Conservation (phyloP, 2,888 invertebrate genomes). For the Epirrita christyi region DNA sequence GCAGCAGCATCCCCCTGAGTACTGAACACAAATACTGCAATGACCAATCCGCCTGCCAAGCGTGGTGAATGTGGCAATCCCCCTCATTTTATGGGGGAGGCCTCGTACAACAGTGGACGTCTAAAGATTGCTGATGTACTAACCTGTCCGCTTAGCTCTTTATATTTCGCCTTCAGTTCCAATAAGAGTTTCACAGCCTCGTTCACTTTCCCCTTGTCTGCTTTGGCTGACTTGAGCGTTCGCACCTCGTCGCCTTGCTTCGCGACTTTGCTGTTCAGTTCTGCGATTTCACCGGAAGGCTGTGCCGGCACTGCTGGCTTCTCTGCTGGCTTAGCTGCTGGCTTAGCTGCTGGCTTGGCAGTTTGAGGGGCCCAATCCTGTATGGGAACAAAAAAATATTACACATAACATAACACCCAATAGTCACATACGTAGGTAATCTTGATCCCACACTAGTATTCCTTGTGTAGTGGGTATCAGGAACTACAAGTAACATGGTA, state of each 20-base stretch:
- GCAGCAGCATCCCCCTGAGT: no score
- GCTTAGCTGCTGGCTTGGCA: not conserved
- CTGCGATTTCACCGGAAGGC: constrained; percentile 36
- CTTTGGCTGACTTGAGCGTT: constrained; percentile 87
- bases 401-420: not conserved
- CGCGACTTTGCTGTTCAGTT: constrained; percentile 61
- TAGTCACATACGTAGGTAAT: not conserved
- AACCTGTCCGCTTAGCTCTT: constrained; percentile 70
- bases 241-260: constrained; percentile 88
- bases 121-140: no score
- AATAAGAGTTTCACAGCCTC: constrained; percentile 82
- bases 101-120: no score
- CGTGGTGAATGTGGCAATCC: no score
- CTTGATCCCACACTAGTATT: no score
- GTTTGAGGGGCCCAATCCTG: constrained; percentile 34
- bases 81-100: no score
- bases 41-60: no score
- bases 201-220: constrained; percentile 80
- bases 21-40: no score
- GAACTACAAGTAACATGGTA: no score
- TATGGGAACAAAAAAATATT: not conserved
- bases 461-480: no score
- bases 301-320: not conserved
- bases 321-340: not conserved
- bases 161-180: constrained; percentile 89